Evolutionary conservation across 2,113 vertebrate species (phyloP).

Genomic region (Loxodonta africana): DNA sequence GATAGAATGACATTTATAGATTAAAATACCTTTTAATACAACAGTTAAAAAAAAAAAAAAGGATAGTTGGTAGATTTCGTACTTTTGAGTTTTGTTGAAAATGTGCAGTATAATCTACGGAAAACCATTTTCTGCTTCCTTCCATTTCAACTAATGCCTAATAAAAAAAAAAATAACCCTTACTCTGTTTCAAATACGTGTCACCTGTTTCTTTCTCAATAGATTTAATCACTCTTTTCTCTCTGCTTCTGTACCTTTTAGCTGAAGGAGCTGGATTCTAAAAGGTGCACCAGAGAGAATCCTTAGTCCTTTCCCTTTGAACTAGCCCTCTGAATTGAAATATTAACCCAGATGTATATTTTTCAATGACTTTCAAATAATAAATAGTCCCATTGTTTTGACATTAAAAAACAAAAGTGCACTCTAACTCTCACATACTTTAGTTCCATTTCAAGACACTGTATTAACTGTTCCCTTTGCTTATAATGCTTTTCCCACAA

Average conservation of each 20-base stretch:
- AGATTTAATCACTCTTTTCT: neutral
- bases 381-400: neutral
- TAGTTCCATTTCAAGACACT: neutral
- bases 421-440: neutral
- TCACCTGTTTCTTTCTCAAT: neutral
- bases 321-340: neutral
- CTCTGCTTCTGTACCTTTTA: neutral
- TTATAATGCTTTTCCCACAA: neutral
- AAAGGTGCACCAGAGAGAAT: neutral
- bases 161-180: too few species aligned
- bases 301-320: neutral
- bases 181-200: neutral
- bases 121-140: neutral
- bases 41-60: neutral
- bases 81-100: neutral
- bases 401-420: neutral
- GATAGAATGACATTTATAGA: neutral
- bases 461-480: neutral
- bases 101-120: neutral
- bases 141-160: neutral
- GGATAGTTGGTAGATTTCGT: neutral
- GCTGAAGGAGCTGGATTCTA: neutral
- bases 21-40: neutral
- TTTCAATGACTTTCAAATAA: slow-evolving; percentile 32
- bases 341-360: neutral